Conservation (phyloP, 2,797 vertebrate genomes). For the Chiloscyllium punctatum region DNA sequence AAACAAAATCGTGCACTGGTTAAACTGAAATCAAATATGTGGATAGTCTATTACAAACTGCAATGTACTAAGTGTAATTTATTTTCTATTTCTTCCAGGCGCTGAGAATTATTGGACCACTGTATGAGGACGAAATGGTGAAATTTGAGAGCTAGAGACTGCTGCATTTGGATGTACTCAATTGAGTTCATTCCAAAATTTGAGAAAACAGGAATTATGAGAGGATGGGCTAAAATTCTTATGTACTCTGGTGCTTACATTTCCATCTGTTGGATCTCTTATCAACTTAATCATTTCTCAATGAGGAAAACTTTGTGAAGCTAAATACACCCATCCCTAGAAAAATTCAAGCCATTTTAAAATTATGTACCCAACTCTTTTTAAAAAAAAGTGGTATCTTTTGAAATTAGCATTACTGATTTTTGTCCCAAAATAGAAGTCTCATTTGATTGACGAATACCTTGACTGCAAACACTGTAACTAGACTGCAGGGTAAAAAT, state of each 20-base stretch:
- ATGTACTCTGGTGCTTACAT: background rate
- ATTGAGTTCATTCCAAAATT: background rate
- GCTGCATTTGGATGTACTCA: background rate
- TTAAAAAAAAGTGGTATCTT: background rate
- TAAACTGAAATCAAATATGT: background rate
- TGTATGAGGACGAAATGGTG: background rate
- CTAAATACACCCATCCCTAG: background rate
- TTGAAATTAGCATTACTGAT: background rate
- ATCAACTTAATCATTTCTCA: background rate
- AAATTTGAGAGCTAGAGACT: background rate
- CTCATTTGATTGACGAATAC: background rate
- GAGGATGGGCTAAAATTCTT: background rate
- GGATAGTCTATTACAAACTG: too few relatives aligned
- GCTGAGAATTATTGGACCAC: background rate
- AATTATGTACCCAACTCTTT: background rate
- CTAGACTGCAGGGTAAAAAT: background rate
- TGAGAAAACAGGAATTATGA: background rate
- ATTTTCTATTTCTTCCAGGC: slow-evolving; percentile 15
- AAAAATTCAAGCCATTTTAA: background rate
- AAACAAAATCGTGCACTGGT: background rate
- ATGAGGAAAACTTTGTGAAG: background rate
- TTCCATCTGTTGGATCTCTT: background rate
- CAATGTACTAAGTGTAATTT: background rate
- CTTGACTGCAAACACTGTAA: background rate
- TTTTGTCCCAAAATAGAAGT: background rate